A percentile compares a stretch with the other conserved stretches of the same genome.
phyloP scores from a whole-genome alignment of 2,888 invertebrate species.

The Trichogramma evanescens region DNA sequence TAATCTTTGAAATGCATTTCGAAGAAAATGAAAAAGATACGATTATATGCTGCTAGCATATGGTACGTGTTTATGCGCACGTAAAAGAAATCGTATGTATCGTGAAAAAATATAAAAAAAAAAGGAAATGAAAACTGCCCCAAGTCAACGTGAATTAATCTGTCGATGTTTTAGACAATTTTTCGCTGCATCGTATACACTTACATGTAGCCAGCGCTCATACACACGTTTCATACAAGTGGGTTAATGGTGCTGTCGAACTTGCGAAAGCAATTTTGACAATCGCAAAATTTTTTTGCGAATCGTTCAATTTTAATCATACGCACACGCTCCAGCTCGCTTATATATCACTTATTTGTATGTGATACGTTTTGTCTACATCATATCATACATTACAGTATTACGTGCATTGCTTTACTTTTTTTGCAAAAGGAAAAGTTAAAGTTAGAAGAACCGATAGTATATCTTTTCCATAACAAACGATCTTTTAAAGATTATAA shows the following conservation, averaged over 20 bases:
- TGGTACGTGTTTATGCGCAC: background rate
- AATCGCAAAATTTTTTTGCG: slow-evolving; percentile 23
- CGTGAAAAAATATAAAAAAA: too few species aligned
- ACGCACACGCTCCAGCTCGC: background rate
- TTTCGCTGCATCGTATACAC: background rate
- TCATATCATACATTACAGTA: too few species aligned
- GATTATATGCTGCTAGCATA: background rate
- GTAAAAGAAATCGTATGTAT: background rate
- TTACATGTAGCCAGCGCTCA: background rate
- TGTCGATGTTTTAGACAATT: slow-evolving; percentile 5
- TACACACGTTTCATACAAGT: slow-evolving; percentile 25
- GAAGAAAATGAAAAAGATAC: background rate
- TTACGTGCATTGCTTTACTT: too few species aligned
- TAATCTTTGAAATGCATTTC: background rate
- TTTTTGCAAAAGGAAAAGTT: too few species aligned
- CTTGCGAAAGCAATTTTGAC: slow-evolving; percentile 29
- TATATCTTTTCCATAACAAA: too few species aligned
- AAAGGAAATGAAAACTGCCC: background rate
- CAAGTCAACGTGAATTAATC: background rate
- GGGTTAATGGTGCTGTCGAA: slow-evolving; percentile 34
- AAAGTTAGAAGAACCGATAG: too few species aligned
- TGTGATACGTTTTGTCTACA: background rate
- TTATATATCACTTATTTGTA: background rate
- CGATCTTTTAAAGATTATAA: too few species aligned
- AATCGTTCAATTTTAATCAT: slow-evolving; percentile 24